A percentile compares a stretch with the other conserved stretches of the same genome.
Evolutionary conservation across 2,113 vertebrate genomes (phyloP).

Genomic region (Nannospalax galili): DNA sequence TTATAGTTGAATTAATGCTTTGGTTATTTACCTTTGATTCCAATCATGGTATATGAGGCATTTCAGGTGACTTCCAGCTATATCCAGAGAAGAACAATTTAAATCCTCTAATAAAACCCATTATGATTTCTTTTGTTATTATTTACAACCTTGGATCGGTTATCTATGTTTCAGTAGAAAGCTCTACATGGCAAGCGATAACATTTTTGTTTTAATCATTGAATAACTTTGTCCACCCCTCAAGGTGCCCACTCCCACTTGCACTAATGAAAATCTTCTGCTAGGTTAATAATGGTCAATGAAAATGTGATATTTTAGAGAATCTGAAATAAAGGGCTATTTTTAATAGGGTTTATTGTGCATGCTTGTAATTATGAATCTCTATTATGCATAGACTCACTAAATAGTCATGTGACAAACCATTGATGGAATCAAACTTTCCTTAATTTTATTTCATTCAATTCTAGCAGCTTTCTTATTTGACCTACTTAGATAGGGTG

Average conservation of each 20-base stretch:
- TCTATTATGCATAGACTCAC: neutral
- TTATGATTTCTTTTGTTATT: slow-evolving; percentile 12
- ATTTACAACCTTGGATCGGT: neutral
- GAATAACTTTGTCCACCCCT: neutral
- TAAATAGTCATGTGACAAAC: neutral
- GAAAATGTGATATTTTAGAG: slow-evolving; percentile 1
- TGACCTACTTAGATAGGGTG: neutral
- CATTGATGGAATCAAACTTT: neutral
- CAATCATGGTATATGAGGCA: neutral
- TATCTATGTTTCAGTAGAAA: neutral
- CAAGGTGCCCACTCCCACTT: neutral
- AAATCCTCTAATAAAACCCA: neutral
- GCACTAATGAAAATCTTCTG: neutral
- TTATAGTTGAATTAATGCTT: neutral
- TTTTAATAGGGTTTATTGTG: neutral
- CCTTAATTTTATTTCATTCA: neutral
- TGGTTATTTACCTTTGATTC: neutral
- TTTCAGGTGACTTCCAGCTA: slow-evolving; percentile 15
- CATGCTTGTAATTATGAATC: neutral
- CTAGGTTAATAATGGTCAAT: neutral
- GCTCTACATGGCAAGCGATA: neutral
- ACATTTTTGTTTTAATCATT: neutral
- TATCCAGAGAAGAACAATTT: neutral
- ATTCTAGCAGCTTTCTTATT: neutral
- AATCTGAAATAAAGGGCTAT: neutral